Percentiles rank a stretch among this genome's conserved stretches.
Conservation (phyloP, 37 sponge, comb jelly and placozoan species). For the Chondrosia reniformis region DNA sequence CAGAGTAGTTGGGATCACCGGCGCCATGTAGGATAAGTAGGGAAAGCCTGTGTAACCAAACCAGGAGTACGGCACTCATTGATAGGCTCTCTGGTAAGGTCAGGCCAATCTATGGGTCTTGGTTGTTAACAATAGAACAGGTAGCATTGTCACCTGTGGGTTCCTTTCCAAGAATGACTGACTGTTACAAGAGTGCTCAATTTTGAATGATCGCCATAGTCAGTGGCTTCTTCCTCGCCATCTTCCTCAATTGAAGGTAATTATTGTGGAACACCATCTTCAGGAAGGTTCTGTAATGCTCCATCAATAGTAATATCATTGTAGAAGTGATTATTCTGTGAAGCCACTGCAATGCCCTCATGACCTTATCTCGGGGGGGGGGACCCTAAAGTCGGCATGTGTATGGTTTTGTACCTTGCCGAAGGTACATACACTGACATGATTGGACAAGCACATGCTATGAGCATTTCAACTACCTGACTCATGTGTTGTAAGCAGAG, state of each 20-base stretch:
- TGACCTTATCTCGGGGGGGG: not conserved
- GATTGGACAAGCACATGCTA: constrained; percentile 36
- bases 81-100: not conserved
- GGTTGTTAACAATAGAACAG: too few species aligned
- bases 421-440: constrained; percentile 30
- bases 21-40: constrained; percentile 35
- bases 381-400: constrained; percentile 31
- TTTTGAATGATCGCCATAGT: too few species aligned
- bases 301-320: constrained; percentile 15
- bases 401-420: not conserved
- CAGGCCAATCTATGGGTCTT: constrained; percentile 29
- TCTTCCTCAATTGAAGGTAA: too few species aligned
- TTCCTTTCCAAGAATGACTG: not conserved
- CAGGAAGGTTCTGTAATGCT: not conserved
- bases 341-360: constrained; percentile 34
- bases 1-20: constrained; percentile 18
- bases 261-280: constrained; percentile 4
- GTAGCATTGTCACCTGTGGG: too few species aligned
- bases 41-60: constrained; percentile 15
- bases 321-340: constrained; percentile 12
- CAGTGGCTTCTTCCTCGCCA: too few species aligned
- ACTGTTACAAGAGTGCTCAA: not conserved
- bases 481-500: not conserved
- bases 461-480: constrained; percentile 41
- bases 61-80: constrained; percentile 33